A percentile compares a stretch with the other conserved stretches of the same genome.
Conservation (phyloP, 2,113 vertebrate species). For the Garra rufa region DNA sequence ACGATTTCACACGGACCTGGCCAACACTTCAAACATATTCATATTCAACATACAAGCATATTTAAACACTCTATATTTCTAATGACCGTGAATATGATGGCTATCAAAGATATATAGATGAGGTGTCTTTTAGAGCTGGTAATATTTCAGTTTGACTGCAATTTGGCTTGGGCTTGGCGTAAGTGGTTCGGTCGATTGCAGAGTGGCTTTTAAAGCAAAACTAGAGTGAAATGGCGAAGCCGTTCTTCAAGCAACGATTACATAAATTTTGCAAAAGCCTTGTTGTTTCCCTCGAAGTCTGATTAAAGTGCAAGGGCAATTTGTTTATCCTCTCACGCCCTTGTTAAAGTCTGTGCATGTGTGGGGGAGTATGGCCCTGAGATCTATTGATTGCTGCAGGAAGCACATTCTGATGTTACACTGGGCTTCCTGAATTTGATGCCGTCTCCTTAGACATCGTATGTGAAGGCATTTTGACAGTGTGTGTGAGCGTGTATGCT, state of each 20-base stretch:
- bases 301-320: slow-evolving; percentile 44
- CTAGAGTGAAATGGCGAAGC: slow-evolving; percentile 1
- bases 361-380: slow-evolving; percentile 62
- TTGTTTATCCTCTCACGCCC: slow-evolving; percentile 30
- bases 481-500: slow-evolving; percentile 13
- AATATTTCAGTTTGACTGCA: slow-evolving; percentile 8
- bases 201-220: slow-evolving; percentile 20
- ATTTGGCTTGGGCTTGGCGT: not conserved
- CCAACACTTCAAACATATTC: not conserved
- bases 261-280: slow-evolving; percentile 40
- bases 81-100: slow-evolving; percentile 13
- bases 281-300: slow-evolving; percentile 38
- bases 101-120: not conserved
- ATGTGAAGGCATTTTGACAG: slow-evolving; percentile 38
- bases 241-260: slow-evolving; percentile 15
- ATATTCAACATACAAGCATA: slow-evolving; percentile 21
- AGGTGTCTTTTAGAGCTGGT: slow-evolving; percentile 8
- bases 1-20: not conserved
- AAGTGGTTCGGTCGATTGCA: slow-evolving; percentile 22
- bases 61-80: slow-evolving; percentile 21
- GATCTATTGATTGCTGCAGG: slow-evolving; percentile 78
- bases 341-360: slow-evolving; percentile 48
- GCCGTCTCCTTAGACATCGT: slow-evolving; percentile 55
- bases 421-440: slow-evolving; percentile 73
- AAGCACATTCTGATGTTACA: slow-evolving; percentile 81